Evolutionary conservation across 2,113 vertebrate genomes (phyloP), one percentile per base, ranked within the genome.

Genomic region (Xiphorhynchus elegans): DNA sequence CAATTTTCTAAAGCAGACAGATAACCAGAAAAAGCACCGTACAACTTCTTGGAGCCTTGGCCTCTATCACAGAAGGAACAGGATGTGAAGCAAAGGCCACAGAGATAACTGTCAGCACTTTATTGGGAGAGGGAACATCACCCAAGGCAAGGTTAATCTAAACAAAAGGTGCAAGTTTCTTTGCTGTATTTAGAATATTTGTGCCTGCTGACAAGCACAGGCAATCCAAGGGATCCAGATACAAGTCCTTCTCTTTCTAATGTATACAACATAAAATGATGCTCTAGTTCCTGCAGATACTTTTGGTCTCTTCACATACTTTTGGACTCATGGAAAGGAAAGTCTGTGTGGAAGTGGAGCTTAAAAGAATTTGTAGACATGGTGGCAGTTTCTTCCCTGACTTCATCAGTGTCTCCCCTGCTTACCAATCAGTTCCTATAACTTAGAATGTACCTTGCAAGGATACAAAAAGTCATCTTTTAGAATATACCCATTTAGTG

Each of bases 41-140:
- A 80, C 20, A 88, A 49, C n/a, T 76, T 73, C 70, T 87, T 47
- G 24, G 46, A 92, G 85, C 42, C 67, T 88, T 31, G 23, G 79
- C 55, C 60, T 86, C 72, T 67, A 6, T 46, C 46, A 70, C 14
- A 2, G 46, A 84, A 47, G 81, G 59, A 35, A 86, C 68, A 74
- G 63, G 50, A 88, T 94, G 39, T 84, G 68, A 94, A 69, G 72
- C 79, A 93, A 88, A 95, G 83, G 83, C 76, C 90, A 70, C 24
- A 52, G 44, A 93, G 64, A 72, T 50, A 93, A 90, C 55, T 46
- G 74, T 76, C 84, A 95, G 78, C 44, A 68, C 58, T 85, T 89
- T 60, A 64, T 25, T 78, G 77, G 26, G n/a, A 91, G 44, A 64
- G 16, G 37, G 55, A 90, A 70, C 1, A 0, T 70, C 47, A 67